Base-by-base conservation (phyloP, 2,888 invertebrate genomes). In the Campaea margaritaria region DNA sequence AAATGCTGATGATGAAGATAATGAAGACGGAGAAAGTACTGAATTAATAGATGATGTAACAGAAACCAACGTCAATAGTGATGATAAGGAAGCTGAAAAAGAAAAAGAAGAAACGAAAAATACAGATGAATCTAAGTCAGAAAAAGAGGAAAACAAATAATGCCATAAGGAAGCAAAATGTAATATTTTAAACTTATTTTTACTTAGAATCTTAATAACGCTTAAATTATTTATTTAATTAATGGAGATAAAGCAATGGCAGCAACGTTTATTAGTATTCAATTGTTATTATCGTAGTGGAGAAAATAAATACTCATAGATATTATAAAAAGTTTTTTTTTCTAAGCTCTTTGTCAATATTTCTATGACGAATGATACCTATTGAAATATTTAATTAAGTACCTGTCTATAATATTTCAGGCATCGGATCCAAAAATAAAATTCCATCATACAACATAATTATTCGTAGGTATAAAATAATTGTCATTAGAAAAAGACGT, bases 131-230 rank as follows among this genome's bases (percentile, higher is more conserved):
- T 48, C 38, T 48, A 7, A 16, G n/a, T 38, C 9, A 3, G 0
- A 48, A 7, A 7, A 34, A 14, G 50, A 42, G 11, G 50, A 50
- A 31, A 41, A 8, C 28, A 31, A 44, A 44, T 44, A 31, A 31
- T 31, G 21, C 5, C 21, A 31, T 9, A 1, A 31, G 9, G 31
- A 31, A 31, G 31, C 8, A 31, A 10, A 31, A 7, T 31, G 7
- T 10, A 31, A 1, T 31, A n/a, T n/a, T n/a, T n/a, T n/a, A n/a
- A n/a, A n/a, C n/a, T n/a, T n/a, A n/a, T n/a, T n/a, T n/a, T n/a
- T n/a, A n/a, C n/a, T n/a, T n/a, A n/a, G n/a, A n/a, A n/a, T n/a
- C n/a, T n/a, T n/a, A n/a, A n/a, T n/a, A n/a, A n/a, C n/a, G n/a
- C n/a, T n/a, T n/a, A n/a, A n/a, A n/a, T n/a, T n/a, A n/a, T n/a